Base-by-base conservation (phyloP, 1,140 invertebrate genomes). In the Drosophila triauraria region DNA sequence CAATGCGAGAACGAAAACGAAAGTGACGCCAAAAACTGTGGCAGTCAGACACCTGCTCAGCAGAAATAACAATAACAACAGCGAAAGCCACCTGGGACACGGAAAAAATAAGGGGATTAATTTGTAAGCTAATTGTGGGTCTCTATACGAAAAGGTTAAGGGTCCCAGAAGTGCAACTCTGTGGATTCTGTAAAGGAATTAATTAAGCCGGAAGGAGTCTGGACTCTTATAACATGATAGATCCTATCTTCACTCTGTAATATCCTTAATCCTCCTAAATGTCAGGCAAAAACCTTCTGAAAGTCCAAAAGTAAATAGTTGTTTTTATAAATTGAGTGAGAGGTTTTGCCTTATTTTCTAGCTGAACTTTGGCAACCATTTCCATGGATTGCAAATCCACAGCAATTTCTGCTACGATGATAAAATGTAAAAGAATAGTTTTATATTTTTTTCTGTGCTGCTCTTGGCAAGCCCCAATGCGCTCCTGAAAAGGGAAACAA, bases 11-110 rank as follows among this genome's bases (percentile, higher is more conserved):
- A 54, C 54, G 56, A 62, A 82, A 75, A 65, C 63, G 80, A 87
- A 88, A 88, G 72, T 84, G 78, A 88, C 77, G 75, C 75, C 82
- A 60, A 86, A 85, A 78, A 75, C 64, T 60, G 44, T 57, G 23
- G 59, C 80, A 63, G 72, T 65, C 72, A 76, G 56, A 86, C 82
- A 86, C 82, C 82, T 85, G 82, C 46, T 54, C 60, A 53, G 12
- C 63, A 42, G 47, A 43, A 76, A 44, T 38, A 50, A 46, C 51
- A 74, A 46, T 47, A 60, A 58, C 23, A 59, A 30, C 32, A 40
- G 30, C 17, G 20, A 56, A 54, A 47, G 20, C 17, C 56, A 65
- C 47, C 43, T 59, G 27, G 56, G 69, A 30, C 17, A 51, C 44
- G 15, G 27, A n/a, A 51, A 54, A 60, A 67, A 56, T 40, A 25